These are phyloP conservation scores for Endomychus coccineus DNA, from an alignment of 2,888 invertebrate species.

Conservation along the genomic window DNA sequence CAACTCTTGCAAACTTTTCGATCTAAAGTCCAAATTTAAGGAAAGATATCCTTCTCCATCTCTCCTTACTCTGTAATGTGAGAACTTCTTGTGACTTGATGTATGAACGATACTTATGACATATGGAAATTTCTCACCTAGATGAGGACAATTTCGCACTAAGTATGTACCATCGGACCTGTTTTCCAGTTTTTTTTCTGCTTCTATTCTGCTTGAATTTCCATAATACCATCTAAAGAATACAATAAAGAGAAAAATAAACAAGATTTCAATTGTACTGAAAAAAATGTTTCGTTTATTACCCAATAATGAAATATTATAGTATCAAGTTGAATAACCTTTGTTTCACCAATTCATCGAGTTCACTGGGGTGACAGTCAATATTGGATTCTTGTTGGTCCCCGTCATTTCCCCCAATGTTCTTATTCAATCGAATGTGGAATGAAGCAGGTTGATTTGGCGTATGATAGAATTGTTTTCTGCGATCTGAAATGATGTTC, in stretches of 20 bases:
- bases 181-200: constrained; percentile 6
- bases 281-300: no score
- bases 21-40: constrained; percentile 7
- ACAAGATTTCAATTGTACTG: no score
- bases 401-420: no score
- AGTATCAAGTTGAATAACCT: no score
- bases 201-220: constrained; percentile 4
- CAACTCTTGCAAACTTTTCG: constrained; percentile 10
- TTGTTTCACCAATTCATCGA: no score
- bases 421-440: no score
- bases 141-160: constrained; percentile 6
- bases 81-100: constrained; percentile 3
- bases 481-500: no score
- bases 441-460: no score
- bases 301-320: no score
- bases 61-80: constrained; percentile 8
- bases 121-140: constrained; percentile 6
- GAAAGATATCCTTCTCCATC: constrained; percentile 10
- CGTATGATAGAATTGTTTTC: no score
- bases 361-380: no score
- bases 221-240: constrained; percentile 12
- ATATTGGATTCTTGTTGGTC: no score
- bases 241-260: neutral
- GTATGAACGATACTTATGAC: constrained; percentile 8
- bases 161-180: constrained; percentile 8